These are phyloP conservation scores for Strigamia crassipes DNA, from an alignment of 2,888 invertebrate genomes.

Conservation along the genomic window DNA sequence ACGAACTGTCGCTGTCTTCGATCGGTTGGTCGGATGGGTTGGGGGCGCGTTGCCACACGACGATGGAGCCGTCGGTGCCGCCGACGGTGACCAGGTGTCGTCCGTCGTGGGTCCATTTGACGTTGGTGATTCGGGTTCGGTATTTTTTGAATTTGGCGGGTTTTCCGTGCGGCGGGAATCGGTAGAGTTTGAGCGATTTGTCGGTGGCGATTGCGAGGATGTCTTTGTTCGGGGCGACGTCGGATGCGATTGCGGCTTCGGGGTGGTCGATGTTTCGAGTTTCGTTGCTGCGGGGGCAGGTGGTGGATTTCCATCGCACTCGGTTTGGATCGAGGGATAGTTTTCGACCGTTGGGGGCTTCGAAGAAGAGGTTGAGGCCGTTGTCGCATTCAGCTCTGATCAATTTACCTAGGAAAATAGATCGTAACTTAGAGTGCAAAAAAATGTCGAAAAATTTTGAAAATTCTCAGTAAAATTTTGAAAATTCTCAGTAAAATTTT, in stretches of 20 bases:
- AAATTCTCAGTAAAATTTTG: too few species aligned
- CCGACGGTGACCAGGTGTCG: slow-evolving; percentile 58
- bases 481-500: too few species aligned
- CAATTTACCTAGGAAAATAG: not conserved
- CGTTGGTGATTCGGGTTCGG: slow-evolving; percentile 52
- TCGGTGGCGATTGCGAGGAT: slow-evolving; percentile 47
- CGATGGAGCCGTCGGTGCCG: slow-evolving; percentile 60
- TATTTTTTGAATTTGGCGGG: slow-evolving; percentile 59
- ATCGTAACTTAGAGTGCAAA: not conserved
- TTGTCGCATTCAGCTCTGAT: slow-evolving; percentile 55
- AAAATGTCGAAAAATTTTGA: not conserved
- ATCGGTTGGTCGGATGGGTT: too few species aligned
- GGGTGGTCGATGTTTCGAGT: not conserved
- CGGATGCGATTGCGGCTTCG: not conserved
- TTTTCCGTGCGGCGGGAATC: slow-evolving; percentile 50
- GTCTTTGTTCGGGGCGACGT: not conserved
- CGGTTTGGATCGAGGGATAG: not conserved
- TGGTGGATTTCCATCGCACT: not conserved
- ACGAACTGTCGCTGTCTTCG: slow-evolving; percentile 48
- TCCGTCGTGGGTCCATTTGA: slow-evolving; percentile 51
- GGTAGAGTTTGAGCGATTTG: slow-evolving; percentile 53
- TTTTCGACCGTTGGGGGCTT: slow-evolving; percentile 59
- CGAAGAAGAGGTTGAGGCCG: slow-evolving; percentile 60
- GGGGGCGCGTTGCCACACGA: slow-evolving; percentile 59
- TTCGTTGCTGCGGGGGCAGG: not conserved